These are phyloP conservation scores for Macaria notata DNA, from an alignment of 2,888 invertebrate species.

Conservation along the genomic window DNA sequence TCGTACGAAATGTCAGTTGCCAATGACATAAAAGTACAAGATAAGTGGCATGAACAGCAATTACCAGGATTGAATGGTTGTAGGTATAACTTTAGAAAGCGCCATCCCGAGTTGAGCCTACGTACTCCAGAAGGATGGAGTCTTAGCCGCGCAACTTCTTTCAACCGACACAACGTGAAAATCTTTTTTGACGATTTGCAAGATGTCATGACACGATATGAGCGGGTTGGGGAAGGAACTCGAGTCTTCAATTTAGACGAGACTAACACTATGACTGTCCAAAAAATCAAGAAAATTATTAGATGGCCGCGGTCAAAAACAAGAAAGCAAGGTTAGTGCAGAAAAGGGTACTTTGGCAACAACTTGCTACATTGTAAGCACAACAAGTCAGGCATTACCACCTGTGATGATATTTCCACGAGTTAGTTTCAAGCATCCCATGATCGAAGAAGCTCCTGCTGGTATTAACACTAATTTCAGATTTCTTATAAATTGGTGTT, in stretches of 20 bases:
- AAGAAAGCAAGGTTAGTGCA: too few species aligned
- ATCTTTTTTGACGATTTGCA: constrained; percentile 22
- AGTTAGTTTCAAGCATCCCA: too few species aligned
- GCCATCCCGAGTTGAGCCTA: constrained; percentile 29
- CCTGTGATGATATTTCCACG: too few species aligned
- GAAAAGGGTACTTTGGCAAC: too few species aligned
- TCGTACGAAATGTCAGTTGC: constrained; percentile 13
- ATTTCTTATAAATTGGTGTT: too few species aligned
- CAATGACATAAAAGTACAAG: constrained; percentile 16
- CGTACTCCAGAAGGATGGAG: constrained; percentile 33
- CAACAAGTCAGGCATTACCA: too few species aligned
- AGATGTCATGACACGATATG: constrained; percentile 8
- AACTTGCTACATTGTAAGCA: too few species aligned
- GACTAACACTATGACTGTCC: constrained; percentile 15
- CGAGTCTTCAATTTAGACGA: constrained; percentile 14
- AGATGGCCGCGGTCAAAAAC: constrained; percentile 4
- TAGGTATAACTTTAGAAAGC: constrained; percentile 21
- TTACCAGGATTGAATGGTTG: background rate
- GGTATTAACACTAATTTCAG: too few species aligned
- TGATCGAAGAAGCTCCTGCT: too few species aligned
- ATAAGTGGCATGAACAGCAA: constrained; percentile 3
- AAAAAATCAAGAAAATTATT: constrained; percentile 4
- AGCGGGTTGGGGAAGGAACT: constrained; percentile 10
- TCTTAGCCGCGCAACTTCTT: constrained; percentile 23
- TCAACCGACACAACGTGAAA: constrained; percentile 20